These are phyloP conservation scores for Rissa tridactyla DNA, from an alignment of 2,113 vertebrate genomes.

Conservation along the genomic window DNA sequence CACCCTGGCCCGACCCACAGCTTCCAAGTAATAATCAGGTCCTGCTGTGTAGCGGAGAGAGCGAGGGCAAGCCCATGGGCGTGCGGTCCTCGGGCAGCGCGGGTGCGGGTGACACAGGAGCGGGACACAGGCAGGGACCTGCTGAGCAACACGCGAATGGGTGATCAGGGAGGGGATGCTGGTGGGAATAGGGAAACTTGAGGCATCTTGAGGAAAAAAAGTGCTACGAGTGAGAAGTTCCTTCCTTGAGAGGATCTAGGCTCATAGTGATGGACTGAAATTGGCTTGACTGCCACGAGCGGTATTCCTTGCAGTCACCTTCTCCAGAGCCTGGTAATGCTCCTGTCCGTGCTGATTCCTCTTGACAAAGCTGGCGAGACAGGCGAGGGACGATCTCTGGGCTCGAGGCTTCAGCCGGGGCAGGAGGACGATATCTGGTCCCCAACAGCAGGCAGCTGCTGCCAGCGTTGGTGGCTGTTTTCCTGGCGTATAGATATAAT, in stretches of 20 bases:
- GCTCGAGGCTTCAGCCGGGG: background rate
- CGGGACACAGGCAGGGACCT: fast-evolving
- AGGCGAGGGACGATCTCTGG: fast-evolving
- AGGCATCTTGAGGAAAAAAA: background rate
- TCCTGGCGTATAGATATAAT: background rate
- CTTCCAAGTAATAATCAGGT: background rate
- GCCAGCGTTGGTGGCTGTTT: fast-evolving
- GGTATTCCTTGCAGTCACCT: background rate
- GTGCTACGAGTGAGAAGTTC: background rate
- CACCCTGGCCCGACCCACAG: background rate
- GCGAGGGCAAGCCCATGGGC: fast-evolving
- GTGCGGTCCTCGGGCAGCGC: fast-evolving
- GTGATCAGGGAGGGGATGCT: background rate
- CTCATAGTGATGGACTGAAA: background rate
- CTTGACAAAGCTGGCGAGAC: fast-evolving
- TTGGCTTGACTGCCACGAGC: background rate
- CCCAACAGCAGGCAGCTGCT: background rate
- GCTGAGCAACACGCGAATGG: background rate
- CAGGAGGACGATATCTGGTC: background rate
- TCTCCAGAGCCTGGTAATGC: background rate
- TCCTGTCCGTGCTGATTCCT: background rate
- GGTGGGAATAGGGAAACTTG: background rate
- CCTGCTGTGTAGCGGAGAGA: background rate
- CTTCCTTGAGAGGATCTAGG: background rate
- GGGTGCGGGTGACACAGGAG: background rate